These are phyloP conservation scores for Brevipalpus yothersi DNA, from an alignment of 1,140 invertebrate species.

Conservation along the genomic window DNA sequence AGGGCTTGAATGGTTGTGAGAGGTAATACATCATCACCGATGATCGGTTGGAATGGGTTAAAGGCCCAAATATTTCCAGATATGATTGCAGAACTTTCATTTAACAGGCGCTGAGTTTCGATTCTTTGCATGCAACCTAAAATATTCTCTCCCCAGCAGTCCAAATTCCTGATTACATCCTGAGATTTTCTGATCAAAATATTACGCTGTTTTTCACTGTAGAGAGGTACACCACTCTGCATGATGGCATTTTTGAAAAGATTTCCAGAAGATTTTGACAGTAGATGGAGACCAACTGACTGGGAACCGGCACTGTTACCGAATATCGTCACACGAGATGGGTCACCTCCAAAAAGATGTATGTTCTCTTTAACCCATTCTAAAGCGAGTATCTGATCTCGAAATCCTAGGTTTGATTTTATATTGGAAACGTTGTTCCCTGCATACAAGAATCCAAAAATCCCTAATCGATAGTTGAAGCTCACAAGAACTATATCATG, in stretches of 20 bases:
- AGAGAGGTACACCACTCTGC: neutral
- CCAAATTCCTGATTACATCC: too few species aligned
- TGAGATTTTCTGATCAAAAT: too few species aligned
- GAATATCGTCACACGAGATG: slow-evolving; percentile 23
- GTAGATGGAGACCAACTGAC: slow-evolving; percentile 17
- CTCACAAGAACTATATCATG: slow-evolving; percentile 39
- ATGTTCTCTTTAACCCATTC: slow-evolving; percentile 14
- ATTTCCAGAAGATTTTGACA: slow-evolving; percentile 15
- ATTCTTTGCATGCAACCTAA: too few species aligned
- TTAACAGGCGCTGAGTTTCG: too few species aligned
- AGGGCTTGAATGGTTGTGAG: too few species aligned
- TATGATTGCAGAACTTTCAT: too few species aligned
- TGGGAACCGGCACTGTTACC: slow-evolving; percentile 23
- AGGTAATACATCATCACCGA: too few species aligned
- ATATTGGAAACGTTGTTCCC: slow-evolving; percentile 31
- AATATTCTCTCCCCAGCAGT: too few species aligned
- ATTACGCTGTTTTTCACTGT: too few species aligned
- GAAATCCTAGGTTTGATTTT: slow-evolving; percentile 11
- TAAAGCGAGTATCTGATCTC: slow-evolving; percentile 13
- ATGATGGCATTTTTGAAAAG: slow-evolving; percentile 20
- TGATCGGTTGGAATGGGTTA: too few species aligned
- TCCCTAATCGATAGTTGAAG: slow-evolving; percentile 39
- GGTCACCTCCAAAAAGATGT: slow-evolving; percentile 12
- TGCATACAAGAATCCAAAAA: slow-evolving; percentile 53
- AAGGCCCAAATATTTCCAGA: too few species aligned